Conservation (phyloP, 37 sponge, comb jelly and placozoan genomes). For the Agelas oroides region DNA sequence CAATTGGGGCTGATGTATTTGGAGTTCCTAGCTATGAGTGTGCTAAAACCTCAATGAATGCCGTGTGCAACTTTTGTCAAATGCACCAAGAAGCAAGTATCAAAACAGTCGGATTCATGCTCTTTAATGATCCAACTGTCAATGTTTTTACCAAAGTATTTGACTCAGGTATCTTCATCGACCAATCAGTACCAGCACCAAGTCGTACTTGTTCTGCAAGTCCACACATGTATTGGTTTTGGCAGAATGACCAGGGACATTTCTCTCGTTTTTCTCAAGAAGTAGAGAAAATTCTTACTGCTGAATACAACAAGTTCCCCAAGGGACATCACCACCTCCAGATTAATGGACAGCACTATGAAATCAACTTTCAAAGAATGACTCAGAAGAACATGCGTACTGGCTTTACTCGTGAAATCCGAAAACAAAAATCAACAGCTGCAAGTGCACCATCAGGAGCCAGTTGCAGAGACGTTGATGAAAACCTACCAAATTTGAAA, state of each 20-base stretch:
- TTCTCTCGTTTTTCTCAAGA: conserved; percentile 6
- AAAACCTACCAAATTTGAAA: too few relatives aligned
- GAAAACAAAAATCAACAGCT: not conserved
- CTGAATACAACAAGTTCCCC: not conserved
- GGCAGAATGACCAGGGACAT: conserved; percentile 40
- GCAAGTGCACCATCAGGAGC: too few relatives aligned
- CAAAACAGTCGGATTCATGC: conserved; percentile 19
- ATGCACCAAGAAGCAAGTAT: not conserved
- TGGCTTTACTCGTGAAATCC: not conserved
- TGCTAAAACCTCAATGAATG: not conserved
- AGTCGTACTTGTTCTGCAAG: not conserved
- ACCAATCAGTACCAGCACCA: not conserved
- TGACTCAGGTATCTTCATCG: not conserved
- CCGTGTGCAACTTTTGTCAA: conserved; percentile 19
- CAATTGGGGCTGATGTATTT: conserved; percentile 58
- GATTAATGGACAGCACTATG: not conserved
- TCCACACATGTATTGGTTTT: conserved; percentile 28
- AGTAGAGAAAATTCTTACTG: not conserved
- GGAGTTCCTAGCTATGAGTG: conserved; percentile 17
- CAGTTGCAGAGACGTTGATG: too few relatives aligned
- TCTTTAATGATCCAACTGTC: not conserved
- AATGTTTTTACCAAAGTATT: not conserved
- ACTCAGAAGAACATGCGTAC: conserved; percentile 2
- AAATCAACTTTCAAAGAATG: conserved; percentile 10
- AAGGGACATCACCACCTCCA: not conserved